phyloP scores from a whole-genome alignment of 2,797 vertebrate species.

The Rhadinocentrus ornatus region DNA sequence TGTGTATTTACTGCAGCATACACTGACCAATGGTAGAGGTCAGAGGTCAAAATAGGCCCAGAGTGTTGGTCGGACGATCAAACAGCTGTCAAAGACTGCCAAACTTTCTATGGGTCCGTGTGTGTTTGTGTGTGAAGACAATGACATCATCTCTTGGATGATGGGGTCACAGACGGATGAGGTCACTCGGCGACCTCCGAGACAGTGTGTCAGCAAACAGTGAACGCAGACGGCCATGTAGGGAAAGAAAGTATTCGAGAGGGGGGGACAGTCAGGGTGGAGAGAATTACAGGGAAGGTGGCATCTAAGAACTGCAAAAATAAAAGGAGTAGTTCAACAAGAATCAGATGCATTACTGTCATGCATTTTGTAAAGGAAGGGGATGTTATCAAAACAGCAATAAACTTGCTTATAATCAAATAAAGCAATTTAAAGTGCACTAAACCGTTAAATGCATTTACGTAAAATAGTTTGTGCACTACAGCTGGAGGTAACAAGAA shows the following conservation, averaged over 20 bases:
- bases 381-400: not conserved
- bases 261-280: not conserved
- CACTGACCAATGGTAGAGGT: slow-evolving; percentile 37
- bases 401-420: not conserved
- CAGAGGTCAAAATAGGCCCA: slow-evolving; percentile 64
- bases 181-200: slow-evolving; percentile 53
- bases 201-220: slow-evolving; percentile 56
- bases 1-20: slow-evolving; percentile 31
- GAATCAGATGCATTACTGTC: not conserved
- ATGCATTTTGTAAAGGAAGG: not conserved
- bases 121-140: slow-evolving; percentile 14
- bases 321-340: not conserved
- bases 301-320: not conserved
- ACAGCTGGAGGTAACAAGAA: not conserved
- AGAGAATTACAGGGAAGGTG: not conserved
- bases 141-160: slow-evolving; percentile 61
- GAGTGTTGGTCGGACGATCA: slow-evolving; percentile 53
- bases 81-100: slow-evolving; percentile 60
- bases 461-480: not conserved
- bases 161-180: slow-evolving; percentile 61
- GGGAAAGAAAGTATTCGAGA: not conserved
- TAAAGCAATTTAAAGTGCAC: not conserved
- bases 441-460: not conserved
- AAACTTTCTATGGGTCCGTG: slow-evolving; percentile 19
- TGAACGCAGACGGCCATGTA: not conserved